Evolutionary conservation across 92 coral and sea anemone genomes (phyloP).

Genomic region (Zoanthus solanderi): DNA sequence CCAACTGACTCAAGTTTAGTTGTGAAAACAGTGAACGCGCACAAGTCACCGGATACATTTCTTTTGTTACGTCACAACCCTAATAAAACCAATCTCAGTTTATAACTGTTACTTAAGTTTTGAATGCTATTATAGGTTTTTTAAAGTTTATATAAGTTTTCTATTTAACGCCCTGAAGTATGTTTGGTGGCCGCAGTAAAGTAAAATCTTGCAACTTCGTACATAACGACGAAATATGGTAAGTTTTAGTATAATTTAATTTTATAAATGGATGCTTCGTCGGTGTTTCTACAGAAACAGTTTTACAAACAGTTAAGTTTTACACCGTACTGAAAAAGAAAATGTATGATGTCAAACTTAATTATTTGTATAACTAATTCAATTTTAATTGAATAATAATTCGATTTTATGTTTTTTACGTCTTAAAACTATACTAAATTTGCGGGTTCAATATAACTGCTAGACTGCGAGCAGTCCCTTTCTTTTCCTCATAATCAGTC

Average conservation of each 20-base stretch:
- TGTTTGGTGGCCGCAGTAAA: slow-evolving; percentile 81
- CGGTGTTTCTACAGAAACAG: no score
- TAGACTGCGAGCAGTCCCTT: no score
- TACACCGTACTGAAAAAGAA: no score
- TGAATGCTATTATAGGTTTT: neutral
- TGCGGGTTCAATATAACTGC: no score
- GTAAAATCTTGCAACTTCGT: slow-evolving; percentile 82
- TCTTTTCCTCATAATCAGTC: no score
- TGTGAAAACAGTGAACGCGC: neutral
- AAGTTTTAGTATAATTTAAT: neutral
- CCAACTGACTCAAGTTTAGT: no score
- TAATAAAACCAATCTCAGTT: neutral
- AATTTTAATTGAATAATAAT: no score
- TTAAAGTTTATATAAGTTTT: neutral
- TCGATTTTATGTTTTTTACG: no score
- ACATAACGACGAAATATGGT: slow-evolving; percentile 90
- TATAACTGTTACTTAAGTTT: neutral
- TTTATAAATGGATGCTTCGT: neutral
- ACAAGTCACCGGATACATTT: neutral
- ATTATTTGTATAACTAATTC: no score
- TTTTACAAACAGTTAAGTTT: no score
- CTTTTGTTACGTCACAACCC: slow-evolving; percentile 5
- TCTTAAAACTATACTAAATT: no score
- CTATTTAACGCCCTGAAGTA: neutral
- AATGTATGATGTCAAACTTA: no score